Percentiles rank a stretch among this genome's conserved stretches.
Conservation (phyloP, 2,797 vertebrate genomes). For the Xiphorhynchus erythropygius region DNA sequence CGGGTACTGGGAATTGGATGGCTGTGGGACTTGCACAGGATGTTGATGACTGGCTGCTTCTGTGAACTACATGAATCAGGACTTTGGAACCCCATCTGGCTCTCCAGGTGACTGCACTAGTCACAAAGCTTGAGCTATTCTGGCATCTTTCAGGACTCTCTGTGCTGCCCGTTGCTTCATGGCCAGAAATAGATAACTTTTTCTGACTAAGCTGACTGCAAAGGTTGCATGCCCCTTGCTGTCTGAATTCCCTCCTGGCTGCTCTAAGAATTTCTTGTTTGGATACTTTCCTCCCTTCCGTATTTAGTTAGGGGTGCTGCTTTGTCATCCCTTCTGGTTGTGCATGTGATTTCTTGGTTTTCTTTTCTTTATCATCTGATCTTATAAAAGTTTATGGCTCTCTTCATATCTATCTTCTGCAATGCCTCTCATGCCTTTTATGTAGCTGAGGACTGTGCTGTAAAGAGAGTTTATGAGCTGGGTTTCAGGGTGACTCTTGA, state of each 20-base stretch:
- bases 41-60: background rate
- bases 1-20: background rate
- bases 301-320: background rate
- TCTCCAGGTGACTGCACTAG: background rate
- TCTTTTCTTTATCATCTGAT: background rate
- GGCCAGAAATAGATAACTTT: slow-evolving; percentile 49
- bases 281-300: background rate
- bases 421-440: background rate
- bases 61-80: background rate
- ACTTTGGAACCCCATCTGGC: background rate
- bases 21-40: background rate
- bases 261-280: background rate
- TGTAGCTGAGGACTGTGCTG: background rate
- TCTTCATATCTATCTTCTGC: background rate
- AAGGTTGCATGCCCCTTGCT: background rate
- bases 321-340: background rate
- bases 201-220: slow-evolving; percentile 12
- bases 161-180: background rate
- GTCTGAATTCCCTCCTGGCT: slow-evolving; percentile 6
- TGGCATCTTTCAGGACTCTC: background rate
- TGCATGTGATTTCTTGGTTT: background rate
- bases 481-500: background rate
- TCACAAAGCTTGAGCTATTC: background rate
- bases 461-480: background rate
- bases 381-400: background rate